Conservation (phyloP, 2,113 vertebrate species). For the Gambusia holbrooki region DNA sequence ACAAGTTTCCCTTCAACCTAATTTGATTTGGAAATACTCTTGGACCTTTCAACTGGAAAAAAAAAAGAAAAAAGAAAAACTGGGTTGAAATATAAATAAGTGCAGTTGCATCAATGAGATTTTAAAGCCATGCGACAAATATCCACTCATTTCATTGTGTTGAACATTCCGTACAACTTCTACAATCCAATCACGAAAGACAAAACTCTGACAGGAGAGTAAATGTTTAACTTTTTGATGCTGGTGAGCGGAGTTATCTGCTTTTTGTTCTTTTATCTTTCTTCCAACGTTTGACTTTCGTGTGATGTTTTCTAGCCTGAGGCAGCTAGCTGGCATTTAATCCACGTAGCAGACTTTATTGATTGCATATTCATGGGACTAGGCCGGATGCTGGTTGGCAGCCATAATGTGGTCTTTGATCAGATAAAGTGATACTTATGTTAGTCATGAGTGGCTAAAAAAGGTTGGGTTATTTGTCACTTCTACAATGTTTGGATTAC, state of each 20-base stretch:
- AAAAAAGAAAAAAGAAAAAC: no score
- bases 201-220: not conserved
- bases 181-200: not conserved
- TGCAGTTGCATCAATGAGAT: not conserved
- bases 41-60: not conserved
- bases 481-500: slow-evolving; percentile 34
- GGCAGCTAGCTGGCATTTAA: slow-evolving; percentile 52
- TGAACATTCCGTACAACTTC: not conserved
- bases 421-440: slow-evolving; percentile 47
- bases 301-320: slow-evolving; percentile 25
- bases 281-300: not conserved
- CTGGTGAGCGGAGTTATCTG: slow-evolving; percentile 7
- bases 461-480: slow-evolving; percentile 59
- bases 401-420: slow-evolving; percentile 59
- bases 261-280: slow-evolving; percentile 3
- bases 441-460: slow-evolving; percentile 43
- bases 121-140: not conserved
- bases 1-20: not conserved
- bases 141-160: not conserved
- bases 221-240: not conserved
- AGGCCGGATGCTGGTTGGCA: slow-evolving; percentile 56
- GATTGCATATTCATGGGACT: slow-evolving; percentile 57
- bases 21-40: not conserved
- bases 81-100: not conserved
- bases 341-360: slow-evolving; percentile 42